Evolutionary conservation across 2,113 vertebrate species (phyloP).

Genomic region (Xiphias gladius): DNA sequence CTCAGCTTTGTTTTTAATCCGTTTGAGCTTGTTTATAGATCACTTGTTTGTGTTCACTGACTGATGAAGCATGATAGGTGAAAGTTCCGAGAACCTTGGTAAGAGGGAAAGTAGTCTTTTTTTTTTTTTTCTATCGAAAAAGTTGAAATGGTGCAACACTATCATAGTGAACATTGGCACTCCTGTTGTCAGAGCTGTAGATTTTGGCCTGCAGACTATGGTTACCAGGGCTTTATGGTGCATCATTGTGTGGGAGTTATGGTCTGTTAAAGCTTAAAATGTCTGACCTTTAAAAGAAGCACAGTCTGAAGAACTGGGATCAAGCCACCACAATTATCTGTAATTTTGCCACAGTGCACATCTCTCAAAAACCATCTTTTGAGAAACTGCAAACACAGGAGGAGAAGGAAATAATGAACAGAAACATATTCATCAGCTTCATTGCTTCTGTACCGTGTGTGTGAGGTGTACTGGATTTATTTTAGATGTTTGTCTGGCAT

Average conservation of each 20-base stretch:
- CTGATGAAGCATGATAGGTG: background rate
- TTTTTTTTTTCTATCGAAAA: background rate
- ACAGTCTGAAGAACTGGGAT: constrained; percentile 27
- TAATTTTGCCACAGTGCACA: constrained; percentile 24
- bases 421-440: background rate
- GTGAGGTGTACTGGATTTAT: background rate
- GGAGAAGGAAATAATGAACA: constrained; percentile 1
- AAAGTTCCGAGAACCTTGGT: background rate
- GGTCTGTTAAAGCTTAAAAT: constrained; percentile 24
- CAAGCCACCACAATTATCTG: constrained; percentile 17
- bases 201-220: background rate
- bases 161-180: background rate
- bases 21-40: background rate
- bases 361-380: background rate
- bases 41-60: background rate
- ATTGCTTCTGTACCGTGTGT: background rate
- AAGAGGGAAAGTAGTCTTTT: background rate
- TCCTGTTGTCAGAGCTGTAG: background rate
- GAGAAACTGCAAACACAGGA: background rate
- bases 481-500: constrained; percentile 25
- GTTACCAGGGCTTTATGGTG: constrained; percentile 2
- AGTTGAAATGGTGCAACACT: background rate
- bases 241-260: constrained; percentile 18
- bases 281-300: constrained; percentile 44
- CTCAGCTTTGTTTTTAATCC: background rate